Evolutionary conservation across 2,797 vertebrate genomes (phyloP).

Genomic region (Muscicapa comitata): DNA sequence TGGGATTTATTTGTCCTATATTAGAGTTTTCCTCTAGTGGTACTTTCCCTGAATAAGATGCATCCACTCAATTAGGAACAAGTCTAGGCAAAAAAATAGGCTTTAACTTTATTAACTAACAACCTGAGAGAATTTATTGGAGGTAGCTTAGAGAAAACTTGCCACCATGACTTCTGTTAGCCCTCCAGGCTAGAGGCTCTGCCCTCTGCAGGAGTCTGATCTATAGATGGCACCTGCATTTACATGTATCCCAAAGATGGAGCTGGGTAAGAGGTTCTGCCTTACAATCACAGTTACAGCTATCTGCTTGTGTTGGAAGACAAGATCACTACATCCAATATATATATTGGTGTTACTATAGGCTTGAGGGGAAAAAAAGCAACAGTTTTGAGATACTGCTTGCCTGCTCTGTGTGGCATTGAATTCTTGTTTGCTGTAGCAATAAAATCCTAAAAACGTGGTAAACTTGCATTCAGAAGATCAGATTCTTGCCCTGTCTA

Average conservation of each 20-base stretch:
- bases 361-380: neutral
- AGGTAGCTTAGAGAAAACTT: neutral
- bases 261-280: neutral
- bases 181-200: neutral
- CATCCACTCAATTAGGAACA: neutral
- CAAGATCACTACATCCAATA: neutral
- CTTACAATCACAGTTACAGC: neutral
- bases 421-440: neutral
- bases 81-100: neutral
- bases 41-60: neutral
- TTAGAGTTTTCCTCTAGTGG: neutral
- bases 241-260: neutral
- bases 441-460: neutral
- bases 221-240: neutral
- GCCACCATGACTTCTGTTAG: rapidly evolving
- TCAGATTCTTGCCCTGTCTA: neutral
- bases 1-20: neutral
- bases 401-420: neutral
- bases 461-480: neutral
- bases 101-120: neutral
- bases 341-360: neutral
- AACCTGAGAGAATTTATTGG: neutral
- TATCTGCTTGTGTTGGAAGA: neutral
- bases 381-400: neutral
- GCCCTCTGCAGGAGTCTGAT: neutral